phyloP scores from a whole-genome alignment of 1,140 invertebrate genomes.

The Planococcus citri region DNA sequence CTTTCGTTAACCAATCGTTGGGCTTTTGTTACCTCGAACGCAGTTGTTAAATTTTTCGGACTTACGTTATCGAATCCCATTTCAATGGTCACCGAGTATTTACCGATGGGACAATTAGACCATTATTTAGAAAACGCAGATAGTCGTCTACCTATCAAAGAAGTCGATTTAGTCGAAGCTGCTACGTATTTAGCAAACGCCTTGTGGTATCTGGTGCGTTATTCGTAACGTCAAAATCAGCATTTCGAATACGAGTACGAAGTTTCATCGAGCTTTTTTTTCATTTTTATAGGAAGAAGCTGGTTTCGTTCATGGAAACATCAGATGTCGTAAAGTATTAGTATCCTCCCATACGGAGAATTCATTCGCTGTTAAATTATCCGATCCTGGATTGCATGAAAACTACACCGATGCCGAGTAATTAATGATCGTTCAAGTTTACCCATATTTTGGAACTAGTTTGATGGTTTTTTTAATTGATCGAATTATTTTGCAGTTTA shows the following conservation, averaged over 20 bases:
- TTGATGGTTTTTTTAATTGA: no score
- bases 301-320: slow-evolving; percentile 67
- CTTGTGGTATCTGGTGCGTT: slow-evolving; percentile 57
- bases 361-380: slow-evolving; percentile 60
- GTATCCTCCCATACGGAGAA: slow-evolving; percentile 52
- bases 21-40: slow-evolving; percentile 56
- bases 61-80: slow-evolving; percentile 57
- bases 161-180: slow-evolving; percentile 63
- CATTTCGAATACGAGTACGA: not conserved
- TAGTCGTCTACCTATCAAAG: slow-evolving; percentile 42
- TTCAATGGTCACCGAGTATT: slow-evolving; percentile 68
- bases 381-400: slow-evolving; percentile 57
- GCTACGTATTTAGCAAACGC: slow-evolving; percentile 60
- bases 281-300: slow-evolving; percentile 49
- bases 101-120: slow-evolving; percentile 62
- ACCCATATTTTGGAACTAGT: no score
- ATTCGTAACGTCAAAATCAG: no score
- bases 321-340: slow-evolving; percentile 68
- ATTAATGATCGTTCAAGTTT: no score
- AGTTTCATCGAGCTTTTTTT: not conserved
- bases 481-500: slow-evolving; percentile 41
- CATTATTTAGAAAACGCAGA: slow-evolving; percentile 44
- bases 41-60: slow-evolving; percentile 59
- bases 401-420: slow-evolving; percentile 45
- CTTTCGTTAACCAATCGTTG: slow-evolving; percentile 58